These are phyloP conservation scores for Pyrochroa serraticornis DNA, from an alignment of 2,888 invertebrate species.

Conservation along the genomic window DNA sequence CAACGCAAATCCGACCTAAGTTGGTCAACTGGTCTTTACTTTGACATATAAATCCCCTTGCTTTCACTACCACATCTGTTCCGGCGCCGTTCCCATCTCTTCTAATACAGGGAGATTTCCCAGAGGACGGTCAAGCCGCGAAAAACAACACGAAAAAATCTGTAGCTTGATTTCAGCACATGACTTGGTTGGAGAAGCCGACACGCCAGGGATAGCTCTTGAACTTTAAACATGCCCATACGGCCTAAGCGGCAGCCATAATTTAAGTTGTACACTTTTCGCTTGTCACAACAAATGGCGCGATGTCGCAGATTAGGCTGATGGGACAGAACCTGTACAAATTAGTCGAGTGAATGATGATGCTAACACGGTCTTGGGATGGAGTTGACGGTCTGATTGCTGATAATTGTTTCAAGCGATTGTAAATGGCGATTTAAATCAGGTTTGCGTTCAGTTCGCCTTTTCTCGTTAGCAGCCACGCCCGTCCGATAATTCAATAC, in stretches of 20 bases:
- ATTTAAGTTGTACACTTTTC: no score
- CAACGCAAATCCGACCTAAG: conserved; percentile 22
- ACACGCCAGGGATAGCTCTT: conserved; percentile 17
- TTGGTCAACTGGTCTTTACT: conserved; percentile 31
- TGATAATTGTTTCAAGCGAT: conserved; percentile 17
- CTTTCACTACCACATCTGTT: conserved; percentile 46
- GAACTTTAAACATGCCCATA: conserved; percentile 13
- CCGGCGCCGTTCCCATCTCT: conserved; percentile 41
- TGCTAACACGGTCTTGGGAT: neutral
- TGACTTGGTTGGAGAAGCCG: conserved; percentile 36
- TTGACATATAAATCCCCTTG: conserved; percentile 38
- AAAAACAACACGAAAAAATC: conserved; percentile 48
- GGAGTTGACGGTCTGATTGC: conserved; percentile 14
- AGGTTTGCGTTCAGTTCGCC: conserved; percentile 21
- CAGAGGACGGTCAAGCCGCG: conserved; percentile 44
- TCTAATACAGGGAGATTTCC: conserved; percentile 52
- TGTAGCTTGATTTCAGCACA: conserved; percentile 41
- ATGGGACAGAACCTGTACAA: no score
- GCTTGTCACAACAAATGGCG: no score
- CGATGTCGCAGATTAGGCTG: no score
- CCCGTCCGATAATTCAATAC: conserved; percentile 26
- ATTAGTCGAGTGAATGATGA: no score
- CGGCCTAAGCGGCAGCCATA: neutral
- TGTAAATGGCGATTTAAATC: conserved; percentile 24
- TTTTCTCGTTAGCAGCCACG: conserved; percentile 22